Conservation (phyloP, 2,888 invertebrate species). For the Mystacides longicornis region DNA sequence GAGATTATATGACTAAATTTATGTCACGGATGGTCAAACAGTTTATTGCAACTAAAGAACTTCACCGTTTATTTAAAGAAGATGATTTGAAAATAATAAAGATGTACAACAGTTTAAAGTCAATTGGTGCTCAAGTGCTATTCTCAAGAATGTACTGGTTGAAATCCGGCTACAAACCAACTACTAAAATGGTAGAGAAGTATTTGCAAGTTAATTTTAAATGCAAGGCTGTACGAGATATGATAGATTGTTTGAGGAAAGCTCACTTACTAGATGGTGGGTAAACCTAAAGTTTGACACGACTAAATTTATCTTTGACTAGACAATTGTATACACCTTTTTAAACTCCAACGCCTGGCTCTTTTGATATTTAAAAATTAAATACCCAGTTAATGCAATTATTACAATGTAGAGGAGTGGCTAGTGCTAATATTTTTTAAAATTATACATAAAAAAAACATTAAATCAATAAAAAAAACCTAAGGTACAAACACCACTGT, state of each 20-base stretch:
- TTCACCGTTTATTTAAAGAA: constrained; percentile 17
- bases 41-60: constrained; percentile 10
- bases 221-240: not conserved
- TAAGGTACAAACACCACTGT: no score
- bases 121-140: constrained; percentile 12
- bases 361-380: no score
- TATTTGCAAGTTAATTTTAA: constrained; percentile 9
- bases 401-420: no score
- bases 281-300: not conserved
- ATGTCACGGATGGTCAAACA: constrained; percentile 16
- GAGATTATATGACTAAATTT: constrained; percentile 16
- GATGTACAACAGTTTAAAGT: constrained; percentile 9
- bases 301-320: not conserved
- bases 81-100: constrained; percentile 12
- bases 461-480: no score
- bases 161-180: constrained; percentile 36
- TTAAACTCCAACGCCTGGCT: no score
- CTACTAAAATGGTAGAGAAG: constrained; percentile 29
- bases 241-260: constrained; percentile 27
- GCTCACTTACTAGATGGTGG: constrained; percentile 32
- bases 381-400: no score
- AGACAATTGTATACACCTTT: no score
- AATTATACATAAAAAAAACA: no score
- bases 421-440: no score
- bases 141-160: constrained; percentile 37